Evolutionary conservation across 2,113 vertebrate species (phyloP).

Genomic region (Heterotilapia buettikoferi): DNA sequence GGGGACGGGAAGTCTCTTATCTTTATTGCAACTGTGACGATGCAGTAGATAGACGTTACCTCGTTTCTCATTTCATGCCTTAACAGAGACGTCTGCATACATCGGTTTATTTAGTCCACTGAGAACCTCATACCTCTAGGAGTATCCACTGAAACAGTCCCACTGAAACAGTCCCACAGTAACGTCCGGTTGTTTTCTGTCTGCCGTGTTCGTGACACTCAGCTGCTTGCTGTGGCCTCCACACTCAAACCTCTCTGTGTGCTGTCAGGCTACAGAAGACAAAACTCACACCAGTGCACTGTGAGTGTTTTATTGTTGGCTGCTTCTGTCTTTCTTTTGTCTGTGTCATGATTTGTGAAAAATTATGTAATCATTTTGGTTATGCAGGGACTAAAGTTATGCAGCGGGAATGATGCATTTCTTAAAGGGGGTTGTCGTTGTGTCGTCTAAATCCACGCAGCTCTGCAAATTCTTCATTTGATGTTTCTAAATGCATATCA

Average conservation of each 20-base stretch:
- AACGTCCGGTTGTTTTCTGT: neutral
- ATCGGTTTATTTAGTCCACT: neutral
- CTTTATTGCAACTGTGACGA: neutral
- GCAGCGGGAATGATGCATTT: neutral
- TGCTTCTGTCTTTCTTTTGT: neutral
- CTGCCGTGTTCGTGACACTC: neutral
- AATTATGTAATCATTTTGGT: neutral
- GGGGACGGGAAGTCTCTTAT: neutral
- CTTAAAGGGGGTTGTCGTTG: neutral
- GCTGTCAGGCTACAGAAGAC: neutral
- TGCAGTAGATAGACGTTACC: slow-evolving; percentile 25
- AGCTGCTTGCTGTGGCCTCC: neutral
- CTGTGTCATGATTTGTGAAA: neutral
- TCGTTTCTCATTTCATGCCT: slow-evolving; percentile 48
- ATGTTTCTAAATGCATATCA: neutral
- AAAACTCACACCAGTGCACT: slow-evolving; percentile 32
- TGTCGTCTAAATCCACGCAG: neutral
- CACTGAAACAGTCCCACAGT: neutral
- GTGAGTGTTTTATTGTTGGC: slow-evolving; percentile 17
- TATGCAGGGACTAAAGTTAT: neutral
- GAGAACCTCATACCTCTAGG: slow-evolving; percentile 10
- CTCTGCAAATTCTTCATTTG: neutral
- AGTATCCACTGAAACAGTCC: neutral
- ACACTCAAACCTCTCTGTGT: neutral
- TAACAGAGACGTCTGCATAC: slow-evolving; percentile 8